Percentiles rank a stretch among this genome's conserved stretches.
These are phyloP conservation scores for Mesodorylaimus sp. DNA, from an alignment of 2,888 invertebrate genomes.

Conservation along the genomic window DNA sequence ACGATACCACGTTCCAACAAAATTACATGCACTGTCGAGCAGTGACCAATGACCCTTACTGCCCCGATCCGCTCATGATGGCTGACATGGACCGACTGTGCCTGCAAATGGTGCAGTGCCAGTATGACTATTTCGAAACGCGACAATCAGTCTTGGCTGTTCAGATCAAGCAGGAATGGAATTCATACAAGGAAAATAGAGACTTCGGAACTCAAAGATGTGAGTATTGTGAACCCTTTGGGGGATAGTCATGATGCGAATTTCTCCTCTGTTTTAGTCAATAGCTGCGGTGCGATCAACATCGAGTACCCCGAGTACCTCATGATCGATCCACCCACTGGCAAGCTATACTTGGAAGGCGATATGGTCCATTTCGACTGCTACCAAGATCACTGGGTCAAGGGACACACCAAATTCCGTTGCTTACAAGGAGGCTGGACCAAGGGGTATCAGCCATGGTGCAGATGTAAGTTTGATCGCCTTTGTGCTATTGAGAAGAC, in stretches of 20 bases:
- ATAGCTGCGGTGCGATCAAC: slow-evolving; percentile 28
- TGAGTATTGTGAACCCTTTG: too few species aligned
- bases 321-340: slow-evolving; percentile 2
- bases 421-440: slow-evolving; percentile 6
- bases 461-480: slow-evolving; percentile 2
- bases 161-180: too few species aligned
- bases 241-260: too few species aligned
- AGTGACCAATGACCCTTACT: background rate
- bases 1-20: background rate
- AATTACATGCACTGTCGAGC: background rate
- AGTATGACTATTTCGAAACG: background rate
- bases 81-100: background rate
- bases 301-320: slow-evolving; percentile 29
- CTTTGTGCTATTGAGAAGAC: background rate
- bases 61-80: background rate
- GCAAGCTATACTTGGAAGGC: slow-evolving; percentile 6
- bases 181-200: too few species aligned
- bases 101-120: background rate
- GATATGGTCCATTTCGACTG: slow-evolving; percentile 4
- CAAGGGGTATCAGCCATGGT: slow-evolving; percentile 5
- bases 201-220: too few species aligned
- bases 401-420: slow-evolving; percentile 1
- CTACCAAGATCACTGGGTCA: slow-evolving; percentile 5
- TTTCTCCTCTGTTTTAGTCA: slow-evolving; percentile 9
- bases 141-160: background rate